A percentile compares a stretch with the other conserved stretches of the same genome.
phyloP scores from a whole-genome alignment of 2,888 invertebrate species.

The Rosalia funebris region DNA sequence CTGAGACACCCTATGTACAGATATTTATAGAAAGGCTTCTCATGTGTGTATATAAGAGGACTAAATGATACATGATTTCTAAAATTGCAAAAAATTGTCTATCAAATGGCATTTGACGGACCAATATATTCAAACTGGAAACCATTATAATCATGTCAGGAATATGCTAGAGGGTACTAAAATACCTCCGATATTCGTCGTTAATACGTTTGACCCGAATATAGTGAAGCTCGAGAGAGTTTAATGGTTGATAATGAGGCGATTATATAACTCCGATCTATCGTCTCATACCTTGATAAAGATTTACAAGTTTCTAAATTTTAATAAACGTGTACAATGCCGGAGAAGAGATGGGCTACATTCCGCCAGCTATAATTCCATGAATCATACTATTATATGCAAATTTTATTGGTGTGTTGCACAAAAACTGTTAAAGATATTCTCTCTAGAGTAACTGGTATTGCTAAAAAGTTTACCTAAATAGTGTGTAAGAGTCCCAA shows the following conservation, averaged over 20 bases:
- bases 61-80: no score
- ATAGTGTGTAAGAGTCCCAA: no score
- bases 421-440: background rate
- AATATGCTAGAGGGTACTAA: background rate
- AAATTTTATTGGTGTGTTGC: slow-evolving; percentile 7
- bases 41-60: no score
- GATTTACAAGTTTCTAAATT: slow-evolving; percentile 18
- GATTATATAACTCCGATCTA: slow-evolving; percentile 9
- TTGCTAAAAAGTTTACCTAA: background rate
- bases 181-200: background rate
- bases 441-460: no score
- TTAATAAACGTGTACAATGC: slow-evolving; percentile 9
- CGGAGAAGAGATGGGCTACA: background rate
- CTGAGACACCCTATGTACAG: no score
- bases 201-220: slow-evolving; percentile 7
- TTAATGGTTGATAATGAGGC: background rate
- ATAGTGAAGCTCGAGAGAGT: background rate
- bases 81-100: no score
- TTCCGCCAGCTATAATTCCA: slow-evolving; percentile 5
- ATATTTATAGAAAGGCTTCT: no score
- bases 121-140: no score
- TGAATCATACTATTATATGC: slow-evolving; percentile 16
- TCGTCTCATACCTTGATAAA: slow-evolving; percentile 3
- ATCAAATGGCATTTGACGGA: no score
- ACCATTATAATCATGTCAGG: slow-evolving; percentile 1